Conservation (phyloP, 2,888 invertebrate genomes). For the Drosophila austrosaltans region DNA sequence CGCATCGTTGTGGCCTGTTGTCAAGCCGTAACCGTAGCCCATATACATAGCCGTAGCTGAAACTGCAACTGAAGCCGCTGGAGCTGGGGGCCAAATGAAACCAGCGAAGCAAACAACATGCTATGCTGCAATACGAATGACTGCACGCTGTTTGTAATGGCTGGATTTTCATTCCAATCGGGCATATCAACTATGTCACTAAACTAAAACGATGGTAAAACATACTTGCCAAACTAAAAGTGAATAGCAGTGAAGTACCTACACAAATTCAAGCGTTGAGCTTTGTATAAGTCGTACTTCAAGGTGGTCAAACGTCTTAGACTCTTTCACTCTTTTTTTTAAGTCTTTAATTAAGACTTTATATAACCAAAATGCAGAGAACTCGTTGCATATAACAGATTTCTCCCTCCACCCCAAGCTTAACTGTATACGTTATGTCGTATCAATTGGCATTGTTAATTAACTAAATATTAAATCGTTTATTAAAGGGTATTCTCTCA, state of each 20-base stretch:
- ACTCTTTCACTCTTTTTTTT: too few species aligned
- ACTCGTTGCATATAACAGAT: background rate
- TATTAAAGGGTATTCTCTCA: background rate
- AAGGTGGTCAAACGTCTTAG: too few species aligned
- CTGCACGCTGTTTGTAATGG: constrained; percentile 58
- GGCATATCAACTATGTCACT: constrained; percentile 15
- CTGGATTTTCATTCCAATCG: constrained; percentile 25
- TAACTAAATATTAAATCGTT: background rate
- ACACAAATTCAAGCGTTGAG: too few species aligned
- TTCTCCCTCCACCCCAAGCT: too few species aligned
- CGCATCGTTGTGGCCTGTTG: constrained; percentile 66
- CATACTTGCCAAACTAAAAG: too few species aligned
- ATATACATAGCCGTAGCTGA: constrained; percentile 31
- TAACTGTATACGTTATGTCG: too few species aligned
- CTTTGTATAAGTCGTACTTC: too few species aligned
- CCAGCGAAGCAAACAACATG: constrained; percentile 75
- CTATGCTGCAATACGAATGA: constrained; percentile 69
- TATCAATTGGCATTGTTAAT: background rate
- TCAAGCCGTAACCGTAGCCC: constrained; percentile 46
- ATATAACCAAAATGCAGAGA: too few species aligned
- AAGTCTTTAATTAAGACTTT: background rate
- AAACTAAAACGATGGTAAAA: too few species aligned
- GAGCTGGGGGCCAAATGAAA: constrained; percentile 63
- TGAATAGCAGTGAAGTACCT: too few species aligned
- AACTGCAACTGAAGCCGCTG: constrained; percentile 33